Evolutionary conservation across 2,797 vertebrate genomes (phyloP).

Genomic region (Sandelia bainsii): DNA sequence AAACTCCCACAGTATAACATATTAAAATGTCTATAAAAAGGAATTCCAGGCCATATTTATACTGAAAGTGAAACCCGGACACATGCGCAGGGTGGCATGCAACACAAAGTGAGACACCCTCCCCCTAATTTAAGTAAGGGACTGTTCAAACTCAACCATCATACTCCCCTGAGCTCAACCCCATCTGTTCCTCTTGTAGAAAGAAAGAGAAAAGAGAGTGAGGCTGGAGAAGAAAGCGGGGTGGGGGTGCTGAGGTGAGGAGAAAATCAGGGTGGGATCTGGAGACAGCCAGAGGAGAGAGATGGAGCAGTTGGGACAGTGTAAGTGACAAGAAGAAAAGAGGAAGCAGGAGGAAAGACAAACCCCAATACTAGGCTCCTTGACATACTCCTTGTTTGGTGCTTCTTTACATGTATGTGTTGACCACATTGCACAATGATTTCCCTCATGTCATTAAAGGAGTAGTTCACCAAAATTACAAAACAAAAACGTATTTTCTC

Average conservation of each 20-base stretch:
- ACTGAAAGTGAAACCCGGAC: conserved; percentile 36
- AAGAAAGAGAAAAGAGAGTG: conserved; percentile 11
- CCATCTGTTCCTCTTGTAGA: conserved; percentile 74
- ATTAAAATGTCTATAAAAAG: neutral
- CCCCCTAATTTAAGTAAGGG: conserved; percentile 41
- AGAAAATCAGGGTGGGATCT: conserved; percentile 43
- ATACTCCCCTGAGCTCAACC: conserved; percentile 48
- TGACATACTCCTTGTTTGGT: too few relatives aligned
- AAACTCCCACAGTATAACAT: too few relatives aligned
- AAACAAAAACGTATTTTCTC: neutral
- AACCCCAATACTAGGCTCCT: conserved; percentile 15
- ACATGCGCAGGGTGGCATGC: conserved; percentile 40
- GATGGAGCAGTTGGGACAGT: neutral
- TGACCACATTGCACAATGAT: neutral
- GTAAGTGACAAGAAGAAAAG: neutral
- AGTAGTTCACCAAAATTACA: neutral
- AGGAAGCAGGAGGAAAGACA: neutral
- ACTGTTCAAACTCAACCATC: conserved; percentile 57
- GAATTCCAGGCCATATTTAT: neutral
- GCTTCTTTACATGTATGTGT: too few relatives aligned
- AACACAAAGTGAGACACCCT: conserved; percentile 51
- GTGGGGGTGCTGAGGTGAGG: conserved; percentile 50
- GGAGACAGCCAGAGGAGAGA: conserved; percentile 34
- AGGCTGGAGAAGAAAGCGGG: conserved; percentile 9
- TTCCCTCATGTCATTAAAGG: conserved; percentile 15